Conservation (phyloP, 2,888 invertebrate species). For the Pristionchus exspectatus region DNA sequence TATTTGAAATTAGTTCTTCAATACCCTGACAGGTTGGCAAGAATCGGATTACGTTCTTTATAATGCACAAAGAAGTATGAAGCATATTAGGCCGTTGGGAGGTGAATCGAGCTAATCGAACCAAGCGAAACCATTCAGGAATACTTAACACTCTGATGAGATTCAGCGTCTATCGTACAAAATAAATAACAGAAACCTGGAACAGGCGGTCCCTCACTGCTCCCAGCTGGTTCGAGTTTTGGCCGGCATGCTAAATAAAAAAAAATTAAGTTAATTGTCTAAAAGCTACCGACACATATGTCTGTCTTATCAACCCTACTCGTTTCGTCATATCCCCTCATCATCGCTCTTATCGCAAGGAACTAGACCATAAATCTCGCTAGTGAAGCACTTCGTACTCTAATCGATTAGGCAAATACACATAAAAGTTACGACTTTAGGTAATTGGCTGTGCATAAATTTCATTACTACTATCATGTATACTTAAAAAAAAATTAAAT, state of each 20-base stretch:
- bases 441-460: no score
- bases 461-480: no score
- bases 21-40: no score
- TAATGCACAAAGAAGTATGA: no score
- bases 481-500: no score
- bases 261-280: neutral
- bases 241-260: constrained; percentile 8
- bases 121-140: no score
- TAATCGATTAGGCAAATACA: neutral
- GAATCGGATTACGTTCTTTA: no score
- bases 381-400: neutral
- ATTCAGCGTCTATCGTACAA: neutral
- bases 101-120: no score
- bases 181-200: constrained; percentile 57
- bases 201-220: constrained; percentile 74
- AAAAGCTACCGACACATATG: neutral
- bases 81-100: no score
- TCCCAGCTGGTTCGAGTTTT: constrained; percentile 57
- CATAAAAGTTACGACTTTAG: no score
- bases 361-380: neutral
- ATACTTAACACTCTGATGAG: no score
- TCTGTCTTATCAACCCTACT: neutral
- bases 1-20: no score
- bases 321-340: constrained; percentile 23
- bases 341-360: neutral